Conservation (phyloP, 2,113 vertebrate species). For the Triplophysa tibetana region DNA sequence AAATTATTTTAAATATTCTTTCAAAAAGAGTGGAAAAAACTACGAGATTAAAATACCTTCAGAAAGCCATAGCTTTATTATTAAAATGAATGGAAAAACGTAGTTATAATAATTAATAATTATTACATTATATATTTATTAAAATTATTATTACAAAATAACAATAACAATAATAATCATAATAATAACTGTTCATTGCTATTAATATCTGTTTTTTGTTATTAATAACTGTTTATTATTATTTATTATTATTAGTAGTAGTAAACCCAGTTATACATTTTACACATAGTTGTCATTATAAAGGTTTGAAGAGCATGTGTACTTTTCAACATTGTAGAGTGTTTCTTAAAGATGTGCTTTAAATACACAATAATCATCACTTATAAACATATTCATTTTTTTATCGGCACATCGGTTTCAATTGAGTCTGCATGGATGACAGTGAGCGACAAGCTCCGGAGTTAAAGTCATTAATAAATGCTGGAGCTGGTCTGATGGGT, state of each 20-base stretch:
- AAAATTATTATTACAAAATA: too few species aligned
- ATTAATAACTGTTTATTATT: not conserved
- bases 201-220: not conserved
- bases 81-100: too few species aligned
- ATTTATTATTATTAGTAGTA: not conserved
- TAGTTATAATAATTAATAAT: too few species aligned
- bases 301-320: not conserved
- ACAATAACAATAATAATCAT: too few species aligned
- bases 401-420: slow-evolving; percentile 65
- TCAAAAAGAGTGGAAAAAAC: too few species aligned
- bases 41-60: too few species aligned
- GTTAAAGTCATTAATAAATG: slow-evolving; percentile 32
- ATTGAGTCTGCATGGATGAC: slow-evolving; percentile 12
- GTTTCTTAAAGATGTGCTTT: not conserved
- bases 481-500: slow-evolving; percentile 14
- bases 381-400: slow-evolving; percentile 75
- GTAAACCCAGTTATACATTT: not conserved
- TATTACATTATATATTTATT: too few species aligned
- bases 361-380: slow-evolving; percentile 73
- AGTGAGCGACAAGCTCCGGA: not conserved
- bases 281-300: not conserved
- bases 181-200: too few species aligned
- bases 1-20: too few species aligned
- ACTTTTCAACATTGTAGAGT: not conserved
- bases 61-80: too few species aligned